Evolutionary conservation across 2,797 vertebrate species (phyloP).

Genomic region (Odontamblyopus rebecca): DNA sequence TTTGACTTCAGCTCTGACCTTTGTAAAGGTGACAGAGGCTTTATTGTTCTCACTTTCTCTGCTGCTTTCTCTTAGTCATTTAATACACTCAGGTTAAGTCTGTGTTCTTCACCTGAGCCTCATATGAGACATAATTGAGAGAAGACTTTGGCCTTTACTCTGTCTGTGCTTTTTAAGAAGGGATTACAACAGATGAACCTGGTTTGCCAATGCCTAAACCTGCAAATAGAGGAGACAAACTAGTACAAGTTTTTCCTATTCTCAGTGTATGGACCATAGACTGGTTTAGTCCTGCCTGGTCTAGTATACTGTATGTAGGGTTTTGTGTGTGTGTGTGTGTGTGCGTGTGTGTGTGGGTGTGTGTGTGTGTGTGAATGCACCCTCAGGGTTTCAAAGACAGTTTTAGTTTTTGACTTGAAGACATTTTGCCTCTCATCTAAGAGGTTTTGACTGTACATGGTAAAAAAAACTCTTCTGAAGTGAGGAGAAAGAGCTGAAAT

Average conservation of each 20-base stretch:
- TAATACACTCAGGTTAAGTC: constrained; percentile 13
- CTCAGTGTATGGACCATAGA: no score
- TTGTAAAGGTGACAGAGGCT: constrained; percentile 21
- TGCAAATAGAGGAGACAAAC: no score
- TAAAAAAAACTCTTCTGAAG: neutral
- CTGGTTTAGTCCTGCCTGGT: neutral
- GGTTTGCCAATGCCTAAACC: no score
- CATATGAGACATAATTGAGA: no score
- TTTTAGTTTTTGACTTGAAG: neutral
- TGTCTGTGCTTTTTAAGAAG: no score
- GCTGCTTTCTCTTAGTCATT: constrained; percentile 12
- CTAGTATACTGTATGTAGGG: no score
- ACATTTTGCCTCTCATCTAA: neutral
- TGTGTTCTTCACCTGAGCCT: no score
- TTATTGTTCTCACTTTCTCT: constrained; percentile 9
- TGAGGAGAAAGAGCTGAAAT: neutral
- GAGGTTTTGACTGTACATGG: no score
- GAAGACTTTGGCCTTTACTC: no score
- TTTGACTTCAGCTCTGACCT: constrained; percentile 38
- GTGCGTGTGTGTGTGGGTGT: no score
- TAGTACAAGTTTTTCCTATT: no score
- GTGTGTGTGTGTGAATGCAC: neutral
- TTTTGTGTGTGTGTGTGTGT: neutral
- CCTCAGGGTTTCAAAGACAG: neutral
- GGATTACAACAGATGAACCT: no score